Conservation (phyloP, 2,888 invertebrate genomes). For the Spilosoma lubricipeda region DNA sequence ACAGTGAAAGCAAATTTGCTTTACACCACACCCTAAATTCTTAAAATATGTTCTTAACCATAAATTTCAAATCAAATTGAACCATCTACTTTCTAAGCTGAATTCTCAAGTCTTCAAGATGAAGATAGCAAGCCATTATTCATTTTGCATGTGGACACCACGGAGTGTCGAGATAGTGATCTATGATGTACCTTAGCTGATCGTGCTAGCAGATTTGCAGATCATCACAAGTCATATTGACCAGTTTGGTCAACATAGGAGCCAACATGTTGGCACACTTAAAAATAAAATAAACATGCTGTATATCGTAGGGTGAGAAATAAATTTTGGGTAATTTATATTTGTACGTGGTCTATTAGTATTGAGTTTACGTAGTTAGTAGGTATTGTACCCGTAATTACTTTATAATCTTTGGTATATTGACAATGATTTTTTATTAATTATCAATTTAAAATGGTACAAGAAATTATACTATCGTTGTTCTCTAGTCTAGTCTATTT, state of each 20-base stretch:
- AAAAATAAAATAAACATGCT: not conserved
- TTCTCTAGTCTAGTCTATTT: no score
- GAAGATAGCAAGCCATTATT: conserved; percentile 49
- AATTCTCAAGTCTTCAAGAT: conserved; percentile 39
- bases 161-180: conserved; percentile 48
- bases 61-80: conserved; percentile 40
- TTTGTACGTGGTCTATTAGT: not conserved
- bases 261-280: conserved; percentile 16
- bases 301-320: not conserved
- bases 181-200: conserved; percentile 39
- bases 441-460: not conserved
- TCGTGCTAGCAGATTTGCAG: conserved; percentile 45
- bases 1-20: conserved; percentile 17
- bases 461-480: no score
- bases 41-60: conserved; percentile 19
- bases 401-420: not conserved
- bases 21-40: conserved; percentile 31
- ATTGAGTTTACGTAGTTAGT: not conserved
- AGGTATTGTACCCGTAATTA: not conserved
- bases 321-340: not conserved
- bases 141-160: conserved; percentile 50
- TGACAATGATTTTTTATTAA: not conserved
- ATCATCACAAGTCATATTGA: conserved; percentile 33
- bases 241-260: conserved; percentile 19
- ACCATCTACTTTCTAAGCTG: conserved; percentile 48